Conservation (phyloP, 2,113 vertebrate species). For the Mormyrus iriodes region DNA sequence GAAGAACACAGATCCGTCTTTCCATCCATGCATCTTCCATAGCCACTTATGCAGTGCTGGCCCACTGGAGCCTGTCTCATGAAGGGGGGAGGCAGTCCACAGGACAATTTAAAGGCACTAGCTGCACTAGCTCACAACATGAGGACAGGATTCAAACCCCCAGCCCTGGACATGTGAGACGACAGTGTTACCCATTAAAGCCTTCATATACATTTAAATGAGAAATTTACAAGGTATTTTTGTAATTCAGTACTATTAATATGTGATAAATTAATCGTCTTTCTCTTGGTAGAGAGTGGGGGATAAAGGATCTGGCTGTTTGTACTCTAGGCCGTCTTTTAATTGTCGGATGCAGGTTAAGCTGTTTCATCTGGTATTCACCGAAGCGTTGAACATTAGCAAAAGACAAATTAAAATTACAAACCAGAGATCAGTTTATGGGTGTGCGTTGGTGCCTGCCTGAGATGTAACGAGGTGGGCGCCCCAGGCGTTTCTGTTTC, state of each 20-base stretch:
- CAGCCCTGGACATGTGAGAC: background rate
- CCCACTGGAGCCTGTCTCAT: background rate
- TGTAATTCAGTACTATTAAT: background rate
- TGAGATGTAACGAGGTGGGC: background rate
- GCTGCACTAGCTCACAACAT: background rate
- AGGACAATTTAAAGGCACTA: background rate
- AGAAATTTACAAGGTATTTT: background rate
- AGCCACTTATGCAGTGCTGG: background rate
- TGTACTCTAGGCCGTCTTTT: background rate
- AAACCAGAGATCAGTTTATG: background rate
- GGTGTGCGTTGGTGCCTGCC: background rate
- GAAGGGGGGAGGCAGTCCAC: background rate
- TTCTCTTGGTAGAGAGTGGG: background rate
- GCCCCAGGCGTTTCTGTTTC: background rate
- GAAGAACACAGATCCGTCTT: background rate
- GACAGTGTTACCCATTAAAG: background rate
- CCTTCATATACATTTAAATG: background rate
- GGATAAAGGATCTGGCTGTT: background rate
- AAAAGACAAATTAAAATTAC: background rate
- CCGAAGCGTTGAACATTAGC: background rate
- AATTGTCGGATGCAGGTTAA: background rate
- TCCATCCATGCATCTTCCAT: background rate
- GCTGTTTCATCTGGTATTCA: background rate
- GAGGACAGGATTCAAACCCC: background rate
- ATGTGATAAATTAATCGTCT: background rate